Evolutionary conservation across 2,113 vertebrate species (phyloP), one percentile per base, ranked within the genome.

Genomic region (Gnathonemus echidnorhynchus): DNA sequence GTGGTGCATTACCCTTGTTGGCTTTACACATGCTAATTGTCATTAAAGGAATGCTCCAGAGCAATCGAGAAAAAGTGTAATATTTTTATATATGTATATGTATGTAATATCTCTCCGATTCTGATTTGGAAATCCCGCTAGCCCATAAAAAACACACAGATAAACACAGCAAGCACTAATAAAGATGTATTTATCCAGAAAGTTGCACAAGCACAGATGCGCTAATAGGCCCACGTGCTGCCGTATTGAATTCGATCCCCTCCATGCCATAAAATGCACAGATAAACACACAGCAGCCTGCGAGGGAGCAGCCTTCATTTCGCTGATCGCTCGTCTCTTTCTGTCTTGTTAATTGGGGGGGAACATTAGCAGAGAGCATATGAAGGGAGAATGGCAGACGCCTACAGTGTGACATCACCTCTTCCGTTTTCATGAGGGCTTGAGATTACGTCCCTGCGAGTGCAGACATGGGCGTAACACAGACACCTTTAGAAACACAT

Each of bases 161-260:
- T 31, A 31, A 11, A 70, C n/a, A 70, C 62, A 31, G 27, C 27
- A 31, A 70, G 11, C 27, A 70, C n/a, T 70, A 70, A 70, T 31
- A 27, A 11, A 31, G n/a, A 31, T 5, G 9, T 13, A 70, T 27
- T 70, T 31, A 70, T 31, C 62, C 62, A 31, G 62, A 86, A 50
- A 88, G 70, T 86, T 87, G 87, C 85, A 88, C 77, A 84, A 58
- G 39, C 49, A 46, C 52, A 88, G 80, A 92, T 86, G 70, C 35
- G 24, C 45, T 11, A 45, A 46, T 48, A 49, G 21, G 21, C 45
- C n/a, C 45, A n/a, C 45, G n/a, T 27, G 15, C 19, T 27, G 21
- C 83, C 45, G n/a, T 49, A 46, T 49, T 5, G 21, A 86, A 46
- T 27, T 6, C 46, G 1, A 1, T 10, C 83, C 24, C 83, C 19